Evolutionary conservation across 1,140 invertebrate species (phyloP).

Genomic region (Drosophila pseudoananassae): DNA sequence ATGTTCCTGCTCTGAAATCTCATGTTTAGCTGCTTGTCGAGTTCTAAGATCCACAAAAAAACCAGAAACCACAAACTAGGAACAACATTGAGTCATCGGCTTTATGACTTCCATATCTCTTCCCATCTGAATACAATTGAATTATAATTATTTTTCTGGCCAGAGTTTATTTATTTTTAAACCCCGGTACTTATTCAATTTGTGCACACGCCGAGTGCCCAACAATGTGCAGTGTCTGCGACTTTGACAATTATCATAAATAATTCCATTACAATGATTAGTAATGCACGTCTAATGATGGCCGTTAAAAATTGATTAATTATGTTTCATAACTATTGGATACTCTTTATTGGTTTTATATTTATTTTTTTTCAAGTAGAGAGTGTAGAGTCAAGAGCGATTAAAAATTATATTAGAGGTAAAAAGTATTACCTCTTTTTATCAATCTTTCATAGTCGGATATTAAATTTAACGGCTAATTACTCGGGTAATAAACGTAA

Average conservation of each 20-base stretch:
- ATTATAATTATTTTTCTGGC: constrained; percentile 36
- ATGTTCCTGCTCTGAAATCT: constrained; percentile 18
- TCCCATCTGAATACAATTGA: constrained; percentile 47
- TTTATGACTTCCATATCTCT: constrained; percentile 44
- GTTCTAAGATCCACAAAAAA: constrained; percentile 14
- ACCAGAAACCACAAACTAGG: constrained; percentile 35
- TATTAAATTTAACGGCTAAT: neutral
- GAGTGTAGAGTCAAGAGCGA: too few species aligned
- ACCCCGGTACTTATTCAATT: constrained; percentile 14
- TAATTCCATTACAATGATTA: constrained; percentile 78
- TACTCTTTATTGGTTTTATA: neutral
- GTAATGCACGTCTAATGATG: constrained; percentile 67
- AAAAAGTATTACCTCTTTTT: neutral
- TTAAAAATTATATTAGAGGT: neutral
- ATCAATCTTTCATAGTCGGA: neutral
- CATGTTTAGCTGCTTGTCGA: constrained; percentile 28
- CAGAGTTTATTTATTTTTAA: constrained; percentile 14
- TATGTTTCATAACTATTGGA: neutral
- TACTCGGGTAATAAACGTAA: neutral
- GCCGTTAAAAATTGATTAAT: constrained; percentile 14
- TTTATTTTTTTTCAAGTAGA: neutral
- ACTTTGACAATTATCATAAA: constrained; percentile 65
- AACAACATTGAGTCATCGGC: constrained; percentile 37
- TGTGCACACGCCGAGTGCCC: constrained; percentile 41
- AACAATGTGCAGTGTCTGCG: constrained; percentile 61